These are phyloP conservation scores for Lamellibrachia luymesi DNA, from an alignment of 1,140 invertebrate genomes.

Conservation along the genomic window DNA sequence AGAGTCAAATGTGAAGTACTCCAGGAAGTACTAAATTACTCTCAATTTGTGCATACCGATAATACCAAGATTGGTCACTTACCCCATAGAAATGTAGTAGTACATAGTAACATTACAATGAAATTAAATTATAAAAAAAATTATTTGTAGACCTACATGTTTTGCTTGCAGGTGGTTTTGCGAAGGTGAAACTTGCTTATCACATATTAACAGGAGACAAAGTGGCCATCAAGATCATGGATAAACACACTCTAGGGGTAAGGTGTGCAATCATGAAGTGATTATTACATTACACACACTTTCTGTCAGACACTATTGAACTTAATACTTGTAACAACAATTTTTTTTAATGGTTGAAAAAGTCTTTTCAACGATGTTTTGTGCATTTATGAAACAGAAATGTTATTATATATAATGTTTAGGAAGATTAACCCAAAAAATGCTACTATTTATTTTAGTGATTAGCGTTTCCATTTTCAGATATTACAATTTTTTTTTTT, in stretches of 20 bases:
- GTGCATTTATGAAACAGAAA: too few species aligned
- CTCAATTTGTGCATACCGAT: not conserved
- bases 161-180: slow-evolving; percentile 67
- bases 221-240: slow-evolving; percentile 85
- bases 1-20: not conserved
- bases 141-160: not conserved
- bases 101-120: not conserved
- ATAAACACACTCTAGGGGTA: slow-evolving; percentile 70
- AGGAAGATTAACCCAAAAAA: too few species aligned
- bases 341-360: too few species aligned
- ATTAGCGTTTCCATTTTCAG: not conserved
- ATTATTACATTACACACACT: not conserved
- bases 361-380: too few species aligned
- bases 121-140: not conserved
- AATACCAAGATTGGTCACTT: not conserved
- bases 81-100: not conserved
- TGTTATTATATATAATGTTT: too few species aligned
- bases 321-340: too few species aligned
- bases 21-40: not conserved
- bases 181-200: slow-evolving; percentile 77
- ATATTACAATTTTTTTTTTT: not conserved
- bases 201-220: slow-evolving; percentile 77
- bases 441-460: not conserved
- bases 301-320: too few species aligned
- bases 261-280: not conserved